Evolutionary conservation across 92 coral and sea anemone species (phyloP).

Genomic region (Umimayanthus chanpuru): DNA sequence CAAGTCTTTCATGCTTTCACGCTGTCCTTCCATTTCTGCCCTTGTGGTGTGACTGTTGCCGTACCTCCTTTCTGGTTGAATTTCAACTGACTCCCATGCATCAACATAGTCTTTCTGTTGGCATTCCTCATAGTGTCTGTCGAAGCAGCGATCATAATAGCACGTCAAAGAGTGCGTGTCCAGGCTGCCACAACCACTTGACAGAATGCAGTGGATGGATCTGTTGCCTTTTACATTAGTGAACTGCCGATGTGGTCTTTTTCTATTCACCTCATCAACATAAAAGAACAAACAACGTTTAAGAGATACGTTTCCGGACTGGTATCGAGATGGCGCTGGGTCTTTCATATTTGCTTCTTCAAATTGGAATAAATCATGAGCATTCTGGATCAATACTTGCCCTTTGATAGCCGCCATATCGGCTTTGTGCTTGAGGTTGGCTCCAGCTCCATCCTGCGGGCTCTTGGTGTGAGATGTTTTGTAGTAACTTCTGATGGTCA

Average conservation of each 20-base stretch:
- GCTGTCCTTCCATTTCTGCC: not conserved
- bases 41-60: not conserved
- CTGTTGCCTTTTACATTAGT: constrained; percentile 49
- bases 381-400: too few relatives aligned
- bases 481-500: constrained; percentile 42
- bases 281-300: too few relatives aligned
- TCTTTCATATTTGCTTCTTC: constrained; percentile 23
- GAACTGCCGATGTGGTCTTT: constrained; percentile 39
- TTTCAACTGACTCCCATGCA: too few relatives aligned
- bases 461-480: constrained; percentile 67
- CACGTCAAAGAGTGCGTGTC: too few relatives aligned
- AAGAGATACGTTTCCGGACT: constrained; percentile 44
- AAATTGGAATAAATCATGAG: constrained; percentile 51
- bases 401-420: constrained; percentile 53
- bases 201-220: too few relatives aligned
- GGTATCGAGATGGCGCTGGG: constrained; percentile 53
- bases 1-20: too few relatives aligned
- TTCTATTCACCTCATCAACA: constrained; percentile 7
- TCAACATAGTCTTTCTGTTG: too few relatives aligned
- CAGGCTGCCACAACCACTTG: too few relatives aligned
- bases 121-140: too few relatives aligned
- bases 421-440: constrained; percentile 58
- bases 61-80: not conserved
- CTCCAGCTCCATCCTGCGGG: constrained; percentile 71
- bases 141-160: too few relatives aligned